Evolutionary conservation across 1,140 invertebrate genomes (phyloP), one percentile per base, ranked within the genome.

Genomic region (Drosophila elegans): DNA sequence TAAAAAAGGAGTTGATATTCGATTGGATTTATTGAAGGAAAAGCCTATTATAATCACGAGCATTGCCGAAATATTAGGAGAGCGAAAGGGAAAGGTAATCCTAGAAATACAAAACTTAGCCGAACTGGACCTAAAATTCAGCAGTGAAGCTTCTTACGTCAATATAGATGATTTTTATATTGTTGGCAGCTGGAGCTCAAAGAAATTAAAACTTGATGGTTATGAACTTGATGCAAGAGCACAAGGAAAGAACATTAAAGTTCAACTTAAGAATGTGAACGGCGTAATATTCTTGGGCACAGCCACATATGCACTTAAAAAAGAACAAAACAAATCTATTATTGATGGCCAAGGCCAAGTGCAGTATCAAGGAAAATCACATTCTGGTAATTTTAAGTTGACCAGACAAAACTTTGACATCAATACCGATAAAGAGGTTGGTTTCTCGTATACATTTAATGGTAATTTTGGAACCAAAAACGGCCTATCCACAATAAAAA

Each of bases 371-470:
- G 95, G 96, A 11, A 93, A 95, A 62, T 93, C 94, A 21, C 95
- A 95, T 68, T 94, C 94, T 12, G 95, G 94, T 0, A 96, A 94
- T 78, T 96, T 96, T 92, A 96, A 96, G 71, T 95, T 95, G 73
- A 95, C 95, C 34, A 93, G 94, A 13, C 95, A 96, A 64, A 85
- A 94, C 29, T 93, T 95, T 25, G 94, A 94, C 0, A 91, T 93
- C 11, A 93, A 93, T 39, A 93, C 93, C 51, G 93, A 95, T 52
- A 93, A 93, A 6, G 96, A 96, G 89, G 85, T 93, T 34, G 96
- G 96, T 4, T 91, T 95, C 52, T 94, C 94, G 72, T 94, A 94
- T 69, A 91, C 93, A 1, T 80, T 94, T 7, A 94, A 94, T 67
- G 92, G 93, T 3, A 93, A 93, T 56, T 93, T 94, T 63, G 94